These are phyloP conservation scores for Myrmecobius fasciatus DNA, from an alignment of 2,113 vertebrate genomes.

Conservation along the genomic window DNA sequence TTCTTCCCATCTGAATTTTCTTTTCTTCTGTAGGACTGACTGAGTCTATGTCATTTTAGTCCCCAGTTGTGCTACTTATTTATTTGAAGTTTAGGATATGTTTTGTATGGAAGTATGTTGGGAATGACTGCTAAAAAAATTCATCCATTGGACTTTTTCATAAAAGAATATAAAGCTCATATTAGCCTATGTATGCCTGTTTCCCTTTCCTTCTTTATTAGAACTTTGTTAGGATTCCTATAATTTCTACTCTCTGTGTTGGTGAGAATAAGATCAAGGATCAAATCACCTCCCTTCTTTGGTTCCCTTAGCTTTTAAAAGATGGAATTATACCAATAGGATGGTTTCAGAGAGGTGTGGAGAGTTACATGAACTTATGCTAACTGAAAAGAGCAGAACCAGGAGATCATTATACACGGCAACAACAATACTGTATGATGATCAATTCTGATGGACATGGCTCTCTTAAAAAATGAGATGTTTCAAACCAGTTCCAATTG, in stretches of 20 bases:
- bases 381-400: too few relatives aligned
- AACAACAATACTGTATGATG: too few relatives aligned
- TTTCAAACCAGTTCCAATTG: too few relatives aligned
- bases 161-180: neutral
- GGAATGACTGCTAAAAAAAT: neutral
- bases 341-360: too few relatives aligned
- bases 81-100: neutral
- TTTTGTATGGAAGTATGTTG: neutral
- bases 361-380: too few relatives aligned
- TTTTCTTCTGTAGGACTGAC: neutral
- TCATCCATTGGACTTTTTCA: neutral
- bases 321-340: too few relatives aligned
- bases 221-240: neutral
- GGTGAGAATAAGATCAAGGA: neutral
- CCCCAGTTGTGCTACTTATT: neutral
- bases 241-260: neutral
- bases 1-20: neutral
- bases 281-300: neutral
- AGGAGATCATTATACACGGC: too few relatives aligned
- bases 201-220: neutral
- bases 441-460: too few relatives aligned
- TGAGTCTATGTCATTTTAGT: neutral
- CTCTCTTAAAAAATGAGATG: too few relatives aligned
- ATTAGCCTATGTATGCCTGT: neutral
- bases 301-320: neutral